A percentile compares a stretch with the other conserved stretches of the same genome.
phyloP scores from a whole-genome alignment of 35 echinoderm and acorn worm species.

The Heliocidaris tuberculata region DNA sequence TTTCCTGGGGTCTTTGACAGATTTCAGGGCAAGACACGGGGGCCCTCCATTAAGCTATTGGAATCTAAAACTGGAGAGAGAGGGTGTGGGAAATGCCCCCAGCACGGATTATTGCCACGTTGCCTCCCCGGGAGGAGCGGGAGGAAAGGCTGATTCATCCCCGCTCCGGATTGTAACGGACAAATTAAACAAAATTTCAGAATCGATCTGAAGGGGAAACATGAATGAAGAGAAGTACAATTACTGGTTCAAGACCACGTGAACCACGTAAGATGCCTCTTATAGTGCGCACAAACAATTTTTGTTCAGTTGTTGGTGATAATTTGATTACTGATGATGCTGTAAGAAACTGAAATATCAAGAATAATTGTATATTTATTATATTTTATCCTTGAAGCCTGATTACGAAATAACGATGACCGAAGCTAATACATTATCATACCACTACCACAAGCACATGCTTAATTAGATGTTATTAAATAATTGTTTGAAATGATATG shows the following conservation, averaged over 20 bases:
- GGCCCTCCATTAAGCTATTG: neutral
- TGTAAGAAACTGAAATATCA: no score
- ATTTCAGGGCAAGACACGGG: constrained; percentile 3
- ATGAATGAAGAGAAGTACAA: neutral
- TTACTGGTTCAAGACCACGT: neutral
- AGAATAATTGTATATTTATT: no score
- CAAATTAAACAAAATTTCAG: neutral
- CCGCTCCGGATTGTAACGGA: neutral
- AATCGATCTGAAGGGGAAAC: neutral
- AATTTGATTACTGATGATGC: neutral
- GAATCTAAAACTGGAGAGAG: neutral
- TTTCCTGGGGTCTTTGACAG: constrained; percentile 25
- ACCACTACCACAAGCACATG: no score
- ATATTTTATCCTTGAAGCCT: no score
- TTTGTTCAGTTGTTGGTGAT: neutral
- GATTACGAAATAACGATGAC: no score
- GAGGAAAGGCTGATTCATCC: neutral
- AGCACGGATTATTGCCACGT: constrained; percentile 1
- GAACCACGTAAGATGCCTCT: neutral
- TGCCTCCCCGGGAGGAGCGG: neutral
- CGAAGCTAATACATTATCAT: no score
- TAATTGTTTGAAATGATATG: no score
- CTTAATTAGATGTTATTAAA: no score
- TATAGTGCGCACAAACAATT: neutral
- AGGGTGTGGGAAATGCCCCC: neutral